phyloP scores from a whole-genome alignment of 2,113 vertebrate genomes.

The Melanostigma gelatinosum region DNA sequence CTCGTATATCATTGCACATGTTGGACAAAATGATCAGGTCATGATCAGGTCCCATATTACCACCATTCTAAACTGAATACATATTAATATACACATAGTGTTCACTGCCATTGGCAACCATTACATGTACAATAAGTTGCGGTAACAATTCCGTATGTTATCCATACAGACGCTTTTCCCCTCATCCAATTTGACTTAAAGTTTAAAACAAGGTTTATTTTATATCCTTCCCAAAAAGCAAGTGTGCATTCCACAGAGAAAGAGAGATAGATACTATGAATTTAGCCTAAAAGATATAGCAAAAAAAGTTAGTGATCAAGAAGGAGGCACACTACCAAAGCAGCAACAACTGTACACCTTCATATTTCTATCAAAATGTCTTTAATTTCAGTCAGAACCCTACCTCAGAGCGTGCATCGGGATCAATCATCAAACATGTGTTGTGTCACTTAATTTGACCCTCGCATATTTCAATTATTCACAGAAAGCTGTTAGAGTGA shows the following conservation, averaged over 20 bases:
- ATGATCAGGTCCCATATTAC: neutral
- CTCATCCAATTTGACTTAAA: neutral
- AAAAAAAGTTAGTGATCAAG: neutral
- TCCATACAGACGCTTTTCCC: neutral
- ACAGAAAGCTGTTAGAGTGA: constrained; percentile 97
- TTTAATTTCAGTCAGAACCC: neutral
- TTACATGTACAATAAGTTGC: neutral
- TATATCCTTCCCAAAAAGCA: no score
- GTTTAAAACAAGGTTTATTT: no score
- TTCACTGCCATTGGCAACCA: neutral
- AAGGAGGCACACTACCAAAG: neutral
- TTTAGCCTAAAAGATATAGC: neutral
- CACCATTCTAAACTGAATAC: neutral
- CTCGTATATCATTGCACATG: neutral
- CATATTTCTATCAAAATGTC: neutral
- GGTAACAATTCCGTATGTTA: neutral
- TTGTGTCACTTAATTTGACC: neutral
- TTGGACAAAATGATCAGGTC: neutral
- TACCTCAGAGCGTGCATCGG: neutral
- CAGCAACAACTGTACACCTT: neutral
- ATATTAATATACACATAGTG: neutral
- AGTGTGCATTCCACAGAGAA: no score
- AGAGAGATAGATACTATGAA: neutral
- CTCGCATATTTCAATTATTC: neutral
- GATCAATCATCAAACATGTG: neutral